A percentile compares a stretch with the other conserved stretches of the same genome.
phyloP scores from a whole-genome alignment of 2,888 invertebrate species.

The Glyphotaelius pellucidus region DNA sequence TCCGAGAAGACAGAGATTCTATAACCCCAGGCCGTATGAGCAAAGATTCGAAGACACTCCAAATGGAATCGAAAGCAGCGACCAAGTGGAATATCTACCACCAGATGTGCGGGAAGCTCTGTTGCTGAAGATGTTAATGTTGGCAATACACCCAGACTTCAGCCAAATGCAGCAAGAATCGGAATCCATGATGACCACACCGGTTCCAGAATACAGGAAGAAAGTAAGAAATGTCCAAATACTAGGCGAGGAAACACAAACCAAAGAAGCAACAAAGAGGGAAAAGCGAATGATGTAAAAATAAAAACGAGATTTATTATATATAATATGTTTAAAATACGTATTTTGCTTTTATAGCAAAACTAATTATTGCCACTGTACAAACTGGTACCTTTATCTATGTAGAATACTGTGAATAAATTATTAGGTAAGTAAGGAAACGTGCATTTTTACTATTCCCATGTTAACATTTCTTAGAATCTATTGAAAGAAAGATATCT shows the following conservation, averaged over 20 bases:
- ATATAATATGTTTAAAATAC: constrained; percentile 42
- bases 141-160: constrained; percentile 82
- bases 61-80: constrained; percentile 72
- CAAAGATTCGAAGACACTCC: constrained; percentile 72
- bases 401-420: constrained; percentile 61
- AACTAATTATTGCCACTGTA: constrained; percentile 52
- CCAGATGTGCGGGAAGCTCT: constrained; percentile 84
- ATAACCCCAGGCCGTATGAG: constrained; percentile 68
- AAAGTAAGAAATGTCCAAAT: constrained; percentile 85
- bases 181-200: constrained; percentile 73
- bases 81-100: constrained; percentile 81
- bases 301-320: constrained; percentile 21
- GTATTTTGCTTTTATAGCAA: constrained; percentile 45
- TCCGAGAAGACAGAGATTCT: constrained; percentile 71
- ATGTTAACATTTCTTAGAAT: neutral
- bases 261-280: constrained; percentile 72
- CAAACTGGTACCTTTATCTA: constrained; percentile 52
- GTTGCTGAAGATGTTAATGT: constrained; percentile 83
- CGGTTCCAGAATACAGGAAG: constrained; percentile 74
- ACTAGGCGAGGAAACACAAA: constrained; percentile 79
- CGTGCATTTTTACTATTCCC: constrained; percentile 50
- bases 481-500: neutral
- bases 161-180: constrained; percentile 58
- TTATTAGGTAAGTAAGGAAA: constrained; percentile 59
- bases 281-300: constrained; percentile 64